Percentiles rank a stretch among this genome's conserved stretches.
Evolutionary conservation across 2,113 vertebrate genomes (phyloP).

Genomic region (Sapayoa aenigma): DNA sequence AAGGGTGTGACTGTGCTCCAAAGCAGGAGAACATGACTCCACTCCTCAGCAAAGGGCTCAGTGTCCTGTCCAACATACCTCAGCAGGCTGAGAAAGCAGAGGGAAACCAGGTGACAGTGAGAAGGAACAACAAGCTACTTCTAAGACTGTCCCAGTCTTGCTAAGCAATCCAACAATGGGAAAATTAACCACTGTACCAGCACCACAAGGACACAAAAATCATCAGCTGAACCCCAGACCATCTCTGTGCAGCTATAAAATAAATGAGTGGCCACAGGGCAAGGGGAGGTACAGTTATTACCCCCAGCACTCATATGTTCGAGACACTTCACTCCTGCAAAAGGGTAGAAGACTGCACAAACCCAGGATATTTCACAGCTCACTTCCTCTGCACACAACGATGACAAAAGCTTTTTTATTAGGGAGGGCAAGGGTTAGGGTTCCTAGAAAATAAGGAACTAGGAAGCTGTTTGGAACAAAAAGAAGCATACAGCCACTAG

Average conservation of each 20-base stretch:
- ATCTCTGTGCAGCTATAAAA: not conserved
- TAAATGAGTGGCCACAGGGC: no score
- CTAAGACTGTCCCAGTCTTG: not conserved
- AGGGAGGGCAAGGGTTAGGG: not conserved
- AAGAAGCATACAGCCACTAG: not conserved
- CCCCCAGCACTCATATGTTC: not conserved
- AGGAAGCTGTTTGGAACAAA: not conserved
- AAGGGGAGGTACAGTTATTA: not conserved
- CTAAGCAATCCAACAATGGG: not conserved
- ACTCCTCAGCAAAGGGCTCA: not conserved
- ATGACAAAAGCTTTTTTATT: not conserved
- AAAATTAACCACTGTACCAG: not conserved
- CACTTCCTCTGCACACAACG: not conserved
- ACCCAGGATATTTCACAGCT: not conserved
- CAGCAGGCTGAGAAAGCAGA: not conserved
- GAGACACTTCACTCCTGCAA: not conserved
- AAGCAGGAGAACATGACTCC: not conserved
- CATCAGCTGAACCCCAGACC: not conserved
- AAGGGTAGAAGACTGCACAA: not conserved
- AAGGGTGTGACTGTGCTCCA: accelerated
- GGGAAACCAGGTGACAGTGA: not conserved
- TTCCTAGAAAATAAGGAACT: not conserved
- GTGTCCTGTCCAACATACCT: not conserved
- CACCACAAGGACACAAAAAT: not conserved
- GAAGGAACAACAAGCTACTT: not conserved